Percentiles rank a stretch among this genome's conserved stretches.
Conservation (phyloP, 2,113 vertebrate species). For the Cromileptes altivelis region DNA sequence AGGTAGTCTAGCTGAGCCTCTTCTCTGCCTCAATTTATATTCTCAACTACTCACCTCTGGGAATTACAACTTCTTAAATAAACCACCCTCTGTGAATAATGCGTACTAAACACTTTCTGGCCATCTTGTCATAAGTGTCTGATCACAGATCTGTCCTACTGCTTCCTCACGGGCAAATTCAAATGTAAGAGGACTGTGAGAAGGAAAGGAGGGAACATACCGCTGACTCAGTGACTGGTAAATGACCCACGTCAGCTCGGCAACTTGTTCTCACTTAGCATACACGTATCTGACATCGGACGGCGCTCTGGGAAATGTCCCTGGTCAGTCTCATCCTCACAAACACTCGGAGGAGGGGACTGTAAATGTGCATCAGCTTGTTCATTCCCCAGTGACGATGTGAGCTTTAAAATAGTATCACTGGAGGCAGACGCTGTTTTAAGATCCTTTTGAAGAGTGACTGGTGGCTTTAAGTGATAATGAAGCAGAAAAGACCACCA, state of each 20-base stretch:
- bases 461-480: slow-evolving; percentile 49
- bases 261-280: slow-evolving; percentile 52
- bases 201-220: slow-evolving; percentile 19
- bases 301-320: slow-evolving; percentile 50
- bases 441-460: slow-evolving; percentile 62
- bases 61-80: slow-evolving; percentile 23
- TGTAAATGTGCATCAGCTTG: slow-evolving; percentile 47
- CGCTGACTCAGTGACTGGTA: slow-evolving; percentile 44
- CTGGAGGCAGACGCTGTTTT: slow-evolving; percentile 49
- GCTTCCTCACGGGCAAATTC: background rate
- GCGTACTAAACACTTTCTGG: slow-evolving; percentile 27
- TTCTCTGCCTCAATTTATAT: slow-evolving; percentile 1
- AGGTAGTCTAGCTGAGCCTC: background rate
- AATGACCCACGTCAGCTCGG: slow-evolving; percentile 26
- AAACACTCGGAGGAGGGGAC: slow-evolving; percentile 23
- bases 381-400: slow-evolving; percentile 51
- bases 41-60: background rate
- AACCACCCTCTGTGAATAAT: slow-evolving; percentile 20
- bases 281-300: slow-evolving; percentile 26
- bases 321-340: slow-evolving; percentile 39
- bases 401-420: slow-evolving; percentile 59
- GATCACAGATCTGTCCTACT: slow-evolving; percentile 42
- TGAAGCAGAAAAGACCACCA: slow-evolving; percentile 42
- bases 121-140: slow-evolving; percentile 16
- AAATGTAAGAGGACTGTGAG: slow-evolving; percentile 2